These are phyloP conservation scores for Enteromius mattozi DNA, from an alignment of 2,797 vertebrate species.

Conservation along the genomic window DNA sequence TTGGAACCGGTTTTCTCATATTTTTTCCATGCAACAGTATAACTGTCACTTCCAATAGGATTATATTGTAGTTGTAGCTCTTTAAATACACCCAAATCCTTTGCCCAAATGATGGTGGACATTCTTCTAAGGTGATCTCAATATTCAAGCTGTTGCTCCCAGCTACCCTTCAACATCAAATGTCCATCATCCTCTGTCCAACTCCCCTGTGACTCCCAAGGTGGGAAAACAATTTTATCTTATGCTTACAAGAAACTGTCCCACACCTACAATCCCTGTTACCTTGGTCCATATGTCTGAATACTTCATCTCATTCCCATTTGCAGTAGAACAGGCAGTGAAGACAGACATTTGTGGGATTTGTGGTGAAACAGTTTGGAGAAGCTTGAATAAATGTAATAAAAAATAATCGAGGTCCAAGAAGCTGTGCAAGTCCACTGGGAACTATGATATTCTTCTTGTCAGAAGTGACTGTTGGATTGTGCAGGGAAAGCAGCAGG, in stretches of 20 bases:
- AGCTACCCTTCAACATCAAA: constrained; percentile 26
- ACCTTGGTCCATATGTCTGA: constrained; percentile 1
- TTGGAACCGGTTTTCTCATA: neutral
- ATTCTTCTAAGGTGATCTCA: neutral
- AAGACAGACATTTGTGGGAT: neutral
- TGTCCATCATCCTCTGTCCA: neutral
- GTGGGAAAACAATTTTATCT: constrained; percentile 16
- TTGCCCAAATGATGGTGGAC: neutral
- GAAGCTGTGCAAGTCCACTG: neutral
- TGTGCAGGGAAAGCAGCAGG: neutral
- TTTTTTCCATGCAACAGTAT: neutral
- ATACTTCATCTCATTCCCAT: neutral
- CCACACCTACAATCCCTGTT: neutral
- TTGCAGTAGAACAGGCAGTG: neutral
- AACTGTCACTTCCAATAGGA: neutral
- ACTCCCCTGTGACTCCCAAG: constrained; percentile 2
- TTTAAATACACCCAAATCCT: neutral
- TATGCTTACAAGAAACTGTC: constrained; percentile 13
- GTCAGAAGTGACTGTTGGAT: neutral
- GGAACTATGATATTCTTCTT: neutral
- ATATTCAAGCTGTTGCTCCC: neutral
- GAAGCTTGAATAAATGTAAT: constrained; percentile 7
- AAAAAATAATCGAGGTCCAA: constrained; percentile 1
- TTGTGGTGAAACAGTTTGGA: neutral
- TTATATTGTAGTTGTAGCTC: neutral